A percentile compares a stretch with the other conserved stretches of the same genome.
Conservation (phyloP, 2,888 invertebrate species). For the Cistogaster globosa region DNA sequence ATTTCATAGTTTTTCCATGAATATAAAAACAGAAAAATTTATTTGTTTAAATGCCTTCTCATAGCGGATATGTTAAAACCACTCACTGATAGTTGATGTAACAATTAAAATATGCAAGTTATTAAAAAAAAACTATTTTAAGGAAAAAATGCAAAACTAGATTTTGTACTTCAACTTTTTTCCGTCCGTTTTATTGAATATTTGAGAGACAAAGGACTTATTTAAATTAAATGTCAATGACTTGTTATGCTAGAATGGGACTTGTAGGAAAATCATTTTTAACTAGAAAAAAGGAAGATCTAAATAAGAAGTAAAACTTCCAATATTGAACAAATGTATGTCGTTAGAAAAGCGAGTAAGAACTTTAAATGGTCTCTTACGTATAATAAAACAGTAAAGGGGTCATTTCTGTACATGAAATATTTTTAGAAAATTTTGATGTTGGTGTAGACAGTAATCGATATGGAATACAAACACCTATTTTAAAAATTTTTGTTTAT, state of each 20-base stretch:
- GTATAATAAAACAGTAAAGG: too few species aligned
- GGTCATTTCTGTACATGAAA: too few species aligned
- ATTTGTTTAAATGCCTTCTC: constrained; percentile 16
- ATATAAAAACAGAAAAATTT: constrained; percentile 21
- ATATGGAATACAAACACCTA: too few species aligned
- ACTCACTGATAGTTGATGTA: constrained; percentile 39
- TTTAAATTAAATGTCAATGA: neutral
- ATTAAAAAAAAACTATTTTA: constrained; percentile 13
- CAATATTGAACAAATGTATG: too few species aligned
- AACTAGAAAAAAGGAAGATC: too few species aligned
- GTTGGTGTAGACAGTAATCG: too few species aligned
- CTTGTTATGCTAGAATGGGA: neutral
- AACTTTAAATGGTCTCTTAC: too few species aligned
- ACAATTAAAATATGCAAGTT: constrained; percentile 45
- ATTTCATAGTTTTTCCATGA: neutral
- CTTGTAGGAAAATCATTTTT: neutral
- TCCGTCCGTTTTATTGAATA: neutral
- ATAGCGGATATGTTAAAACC: constrained; percentile 52
- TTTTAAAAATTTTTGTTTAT: too few species aligned
- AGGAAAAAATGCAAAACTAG: neutral
- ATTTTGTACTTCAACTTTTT: neutral
- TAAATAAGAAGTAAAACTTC: too few species aligned
- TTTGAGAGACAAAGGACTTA: too few species aligned
- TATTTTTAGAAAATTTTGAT: too few species aligned
- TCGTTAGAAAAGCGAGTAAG: too few species aligned